Percentiles rank a stretch among this genome's conserved stretches.
Conservation (phyloP, 2,888 invertebrate genomes). For the Scaptomyza tumidula region DNA sequence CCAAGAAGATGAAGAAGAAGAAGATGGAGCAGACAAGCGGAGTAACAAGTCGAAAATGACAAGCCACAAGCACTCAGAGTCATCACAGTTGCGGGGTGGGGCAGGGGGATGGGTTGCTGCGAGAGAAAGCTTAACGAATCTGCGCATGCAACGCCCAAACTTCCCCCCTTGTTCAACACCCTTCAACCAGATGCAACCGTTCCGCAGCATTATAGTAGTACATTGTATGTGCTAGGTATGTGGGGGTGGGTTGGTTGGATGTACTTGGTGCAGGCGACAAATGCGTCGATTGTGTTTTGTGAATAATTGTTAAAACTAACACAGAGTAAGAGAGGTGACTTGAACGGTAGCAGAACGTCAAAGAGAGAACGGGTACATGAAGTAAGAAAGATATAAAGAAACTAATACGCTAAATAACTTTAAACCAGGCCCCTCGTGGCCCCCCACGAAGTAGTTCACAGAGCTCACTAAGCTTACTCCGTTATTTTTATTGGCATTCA, state of each 20-base stretch:
- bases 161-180: not conserved
- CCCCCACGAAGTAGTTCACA: too few relatives aligned
- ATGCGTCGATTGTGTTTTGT: not conserved
- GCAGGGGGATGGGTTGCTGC: not conserved
- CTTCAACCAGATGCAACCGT: constrained; percentile 19
- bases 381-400: too few relatives aligned
- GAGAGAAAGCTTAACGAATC: constrained; percentile 68
- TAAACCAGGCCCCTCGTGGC: too few relatives aligned
- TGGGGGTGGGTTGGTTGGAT: not conserved
- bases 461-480: too few relatives aligned
- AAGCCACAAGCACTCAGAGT: constrained; percentile 40
- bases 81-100: not conserved
- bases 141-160: constrained; percentile 42
- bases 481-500: too few relatives aligned
- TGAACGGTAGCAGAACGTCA: too few relatives aligned
- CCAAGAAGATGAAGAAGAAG: constrained; percentile 3
- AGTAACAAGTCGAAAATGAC: constrained; percentile 40
- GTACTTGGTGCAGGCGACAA: constrained; percentile 31
- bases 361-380: too few relatives aligned
- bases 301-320: too few relatives aligned
- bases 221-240: constrained; percentile 21
- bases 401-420: too few relatives aligned
- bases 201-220: constrained; percentile 20
- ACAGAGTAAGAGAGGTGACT: too few relatives aligned
- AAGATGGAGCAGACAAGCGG: constrained; percentile 7